A percentile compares a stretch with the other conserved stretches of the same genome.
Evolutionary conservation across 2,888 invertebrate genomes (phyloP).

Genomic region (Conops quadrifasciatus): DNA sequence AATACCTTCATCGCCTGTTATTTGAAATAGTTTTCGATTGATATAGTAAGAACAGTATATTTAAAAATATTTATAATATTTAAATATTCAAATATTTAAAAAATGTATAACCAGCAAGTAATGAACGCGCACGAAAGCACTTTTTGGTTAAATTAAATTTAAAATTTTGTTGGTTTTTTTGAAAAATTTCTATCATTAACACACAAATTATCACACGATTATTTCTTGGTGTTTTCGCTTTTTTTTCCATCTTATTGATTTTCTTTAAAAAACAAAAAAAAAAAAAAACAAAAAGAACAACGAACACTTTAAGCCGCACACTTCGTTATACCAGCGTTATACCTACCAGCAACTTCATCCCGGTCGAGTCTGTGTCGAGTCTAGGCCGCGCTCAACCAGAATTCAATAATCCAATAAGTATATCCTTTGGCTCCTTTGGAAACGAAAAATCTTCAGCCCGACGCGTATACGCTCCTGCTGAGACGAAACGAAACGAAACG

Average conservation of each 20-base stretch:
- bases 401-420: conserved; percentile 32
- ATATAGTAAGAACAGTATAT: too few species aligned
- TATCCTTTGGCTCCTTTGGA: conserved; percentile 17
- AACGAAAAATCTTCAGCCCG: too few species aligned
- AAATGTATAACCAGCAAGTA: too few species aligned
- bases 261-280: too few species aligned
- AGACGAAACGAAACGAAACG: conserved; percentile 49
- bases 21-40: too few species aligned
- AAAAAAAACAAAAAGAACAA: not conserved
- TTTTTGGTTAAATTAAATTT: too few species aligned
- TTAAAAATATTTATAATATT: too few species aligned
- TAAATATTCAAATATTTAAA: too few species aligned
- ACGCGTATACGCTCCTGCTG: not conserved
- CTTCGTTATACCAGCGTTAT: conserved; percentile 32
- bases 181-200: not conserved
- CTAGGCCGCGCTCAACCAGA: not conserved
- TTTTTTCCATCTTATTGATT: too few species aligned
- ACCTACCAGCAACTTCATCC: conserved; percentile 64
- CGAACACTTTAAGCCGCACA: not conserved
- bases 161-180: too few species aligned
- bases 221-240: not conserved
- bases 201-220: not conserved
- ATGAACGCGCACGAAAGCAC: too few species aligned
- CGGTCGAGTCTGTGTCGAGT: conserved; percentile 36
- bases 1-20: too few species aligned